A percentile compares a stretch with the other conserved stretches of the same genome.
phyloP scores from a whole-genome alignment of 2,113 vertebrate genomes.

The Sisor rabdophorus region DNA sequence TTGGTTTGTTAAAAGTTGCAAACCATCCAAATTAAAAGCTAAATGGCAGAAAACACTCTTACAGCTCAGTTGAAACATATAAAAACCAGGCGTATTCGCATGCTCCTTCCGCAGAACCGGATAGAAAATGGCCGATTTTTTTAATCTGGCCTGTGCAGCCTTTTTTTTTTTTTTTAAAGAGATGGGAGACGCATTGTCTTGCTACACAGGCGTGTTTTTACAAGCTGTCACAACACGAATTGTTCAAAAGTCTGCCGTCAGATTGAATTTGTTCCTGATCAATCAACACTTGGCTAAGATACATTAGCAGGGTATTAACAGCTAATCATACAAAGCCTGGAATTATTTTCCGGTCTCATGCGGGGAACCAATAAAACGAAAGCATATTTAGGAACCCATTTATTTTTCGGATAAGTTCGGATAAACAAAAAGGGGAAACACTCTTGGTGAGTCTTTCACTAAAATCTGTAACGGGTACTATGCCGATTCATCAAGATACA shows the following conservation, averaged over 20 bases:
- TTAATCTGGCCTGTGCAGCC: not conserved
- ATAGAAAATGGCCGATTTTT: not conserved
- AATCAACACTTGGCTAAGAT: constrained; percentile 32
- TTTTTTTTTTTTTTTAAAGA: too few species aligned
- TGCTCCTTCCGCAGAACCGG: not conserved
- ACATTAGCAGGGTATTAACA: constrained; percentile 10
- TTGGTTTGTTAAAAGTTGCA: too few species aligned
- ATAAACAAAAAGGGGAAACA: too few species aligned
- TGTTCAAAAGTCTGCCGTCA: constrained; percentile 7
- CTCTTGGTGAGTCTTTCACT: too few species aligned
- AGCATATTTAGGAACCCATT: not conserved
- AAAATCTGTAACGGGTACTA: too few species aligned
- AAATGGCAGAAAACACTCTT: too few species aligned
- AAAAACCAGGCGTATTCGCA: not conserved
- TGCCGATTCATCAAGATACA: too few species aligned
- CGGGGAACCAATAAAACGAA: not conserved
- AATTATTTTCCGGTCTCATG: not conserved
- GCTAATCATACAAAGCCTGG: not conserved
- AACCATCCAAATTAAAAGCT: too few species aligned
- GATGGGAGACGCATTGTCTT: not conserved
- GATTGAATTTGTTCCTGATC: constrained; percentile 28
- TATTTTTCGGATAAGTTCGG: too few species aligned
- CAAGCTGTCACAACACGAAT: constrained; percentile 15
- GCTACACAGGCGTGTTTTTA: not conserved
- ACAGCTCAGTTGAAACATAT: too few species aligned